These are phyloP conservation scores for Epinephelus lanceolatus DNA, from an alignment of 2,113 vertebrate genomes.

Conservation along the genomic window DNA sequence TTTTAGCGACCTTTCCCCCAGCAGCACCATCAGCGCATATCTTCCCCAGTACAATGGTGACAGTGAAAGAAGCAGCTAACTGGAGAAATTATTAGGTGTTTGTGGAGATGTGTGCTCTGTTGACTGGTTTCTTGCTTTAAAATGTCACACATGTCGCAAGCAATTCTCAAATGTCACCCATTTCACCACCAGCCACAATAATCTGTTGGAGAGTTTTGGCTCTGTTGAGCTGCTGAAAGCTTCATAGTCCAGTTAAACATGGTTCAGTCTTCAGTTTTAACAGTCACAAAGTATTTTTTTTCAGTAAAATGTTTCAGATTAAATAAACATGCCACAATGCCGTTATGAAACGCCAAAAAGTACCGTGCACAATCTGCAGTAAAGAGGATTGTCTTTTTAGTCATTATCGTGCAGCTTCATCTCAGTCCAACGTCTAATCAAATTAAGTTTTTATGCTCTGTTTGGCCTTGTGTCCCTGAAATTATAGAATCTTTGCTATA, in stretches of 20 bases:
- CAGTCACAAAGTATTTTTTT: neutral
- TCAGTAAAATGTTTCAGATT: neutral
- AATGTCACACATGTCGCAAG: neutral
- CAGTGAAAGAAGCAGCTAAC: neutral
- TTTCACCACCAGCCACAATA: neutral
- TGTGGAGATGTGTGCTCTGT: neutral
- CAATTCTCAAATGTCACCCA: neutral
- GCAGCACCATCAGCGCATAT: slow-evolving; percentile 12
- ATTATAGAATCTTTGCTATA: neutral
- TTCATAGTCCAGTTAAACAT: no score
- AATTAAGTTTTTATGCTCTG: neutral
- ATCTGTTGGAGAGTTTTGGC: neutral
- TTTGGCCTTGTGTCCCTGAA: neutral
- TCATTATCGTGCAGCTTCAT: neutral
- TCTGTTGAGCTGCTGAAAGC: neutral
- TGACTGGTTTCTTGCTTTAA: neutral
- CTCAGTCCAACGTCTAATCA: neutral
- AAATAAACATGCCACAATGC: neutral
- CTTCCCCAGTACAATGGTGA: slow-evolving; percentile 4
- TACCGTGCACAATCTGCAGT: neutral
- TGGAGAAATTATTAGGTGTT: neutral
- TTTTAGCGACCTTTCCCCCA: slow-evolving; percentile 31
- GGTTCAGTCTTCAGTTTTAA: neutral
- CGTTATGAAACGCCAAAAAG: neutral
- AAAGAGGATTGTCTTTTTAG: slow-evolving; percentile 7